phyloP scores from a whole-genome alignment of 2,797 vertebrate genomes.

The Sebastes kiyomatsui region DNA sequence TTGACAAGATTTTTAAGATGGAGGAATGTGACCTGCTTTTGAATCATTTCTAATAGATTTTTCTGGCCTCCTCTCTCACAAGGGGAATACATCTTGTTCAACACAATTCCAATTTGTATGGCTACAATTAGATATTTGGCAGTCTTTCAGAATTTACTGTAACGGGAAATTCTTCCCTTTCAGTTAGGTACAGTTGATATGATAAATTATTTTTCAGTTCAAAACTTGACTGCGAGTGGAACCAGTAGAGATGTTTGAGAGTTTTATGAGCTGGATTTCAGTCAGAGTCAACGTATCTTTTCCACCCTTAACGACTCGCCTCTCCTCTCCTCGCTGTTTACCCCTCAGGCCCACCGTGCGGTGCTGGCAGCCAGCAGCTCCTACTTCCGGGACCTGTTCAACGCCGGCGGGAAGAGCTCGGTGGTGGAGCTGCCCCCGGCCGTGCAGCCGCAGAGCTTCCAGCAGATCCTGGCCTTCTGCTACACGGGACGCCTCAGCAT shows the following conservation, averaged over 20 bases:
- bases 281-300: neutral
- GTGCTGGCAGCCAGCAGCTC: conserved; percentile 97
- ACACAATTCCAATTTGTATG: neutral
- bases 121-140: neutral
- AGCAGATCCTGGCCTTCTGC: conserved; percentile 98
- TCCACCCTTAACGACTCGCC: neutral
- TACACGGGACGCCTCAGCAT: conserved; percentile 97
- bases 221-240: neutral
- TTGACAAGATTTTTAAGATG: neutral
- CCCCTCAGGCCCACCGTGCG: conserved; percentile 87
- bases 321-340: neutral
- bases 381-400: conserved; percentile 97
- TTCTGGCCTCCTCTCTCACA: neutral
- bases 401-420: conserved; percentile 90
- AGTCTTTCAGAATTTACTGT: neutral
- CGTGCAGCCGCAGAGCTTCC: conserved; percentile 96
- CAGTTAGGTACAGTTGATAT: neutral
- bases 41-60: conserved; percentile 10
- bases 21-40: conserved; percentile 1
- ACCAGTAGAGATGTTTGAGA: neutral
- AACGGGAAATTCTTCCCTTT: neutral
- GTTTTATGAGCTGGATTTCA: neutral
- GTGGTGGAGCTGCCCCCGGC: conserved; percentile 94
- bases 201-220: neutral
- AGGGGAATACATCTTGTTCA: neutral